These are phyloP conservation scores for Trogon surrucura DNA, from an alignment of 2,113 vertebrate genomes.

Conservation along the genomic window DNA sequence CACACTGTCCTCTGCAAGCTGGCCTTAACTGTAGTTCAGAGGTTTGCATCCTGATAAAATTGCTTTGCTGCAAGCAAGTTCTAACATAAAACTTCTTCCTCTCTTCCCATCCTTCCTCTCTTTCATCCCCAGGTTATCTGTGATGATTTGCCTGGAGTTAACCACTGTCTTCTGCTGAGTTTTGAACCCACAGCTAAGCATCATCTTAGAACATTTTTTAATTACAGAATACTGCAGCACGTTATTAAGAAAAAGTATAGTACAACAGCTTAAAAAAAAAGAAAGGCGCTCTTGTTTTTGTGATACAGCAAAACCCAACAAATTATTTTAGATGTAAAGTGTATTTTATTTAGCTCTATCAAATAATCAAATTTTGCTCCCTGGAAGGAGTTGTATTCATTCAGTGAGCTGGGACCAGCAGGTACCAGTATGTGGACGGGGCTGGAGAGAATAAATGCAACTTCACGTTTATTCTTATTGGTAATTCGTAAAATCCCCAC, in stretches of 20 bases:
- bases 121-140: neutral
- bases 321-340: slow-evolving; percentile 69
- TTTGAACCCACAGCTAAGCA: neutral
- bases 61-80: neutral
- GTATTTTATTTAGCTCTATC: slow-evolving; percentile 75
- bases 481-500: slow-evolving; percentile 88
- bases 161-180: neutral
- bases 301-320: slow-evolving; percentile 56
- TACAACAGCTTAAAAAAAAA: neutral
- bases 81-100: too few species aligned
- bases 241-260: neutral
- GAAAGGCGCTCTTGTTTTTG: slow-evolving; percentile 24
- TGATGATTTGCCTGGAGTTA: neutral
- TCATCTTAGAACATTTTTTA: neutral
- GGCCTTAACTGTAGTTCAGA: neutral
- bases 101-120: neutral
- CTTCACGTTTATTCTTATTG: slow-evolving; percentile 91
- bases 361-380: slow-evolving; percentile 76
- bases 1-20: neutral
- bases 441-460: slow-evolving; percentile 88
- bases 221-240: neutral
- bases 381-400: slow-evolving; percentile 73
- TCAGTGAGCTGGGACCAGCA: slow-evolving; percentile 70
- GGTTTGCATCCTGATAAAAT: neutral
- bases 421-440: slow-evolving; percentile 72